Evolutionary conservation across 2,888 invertebrate species (phyloP).

Genomic region (Diaphora mendica): DNA sequence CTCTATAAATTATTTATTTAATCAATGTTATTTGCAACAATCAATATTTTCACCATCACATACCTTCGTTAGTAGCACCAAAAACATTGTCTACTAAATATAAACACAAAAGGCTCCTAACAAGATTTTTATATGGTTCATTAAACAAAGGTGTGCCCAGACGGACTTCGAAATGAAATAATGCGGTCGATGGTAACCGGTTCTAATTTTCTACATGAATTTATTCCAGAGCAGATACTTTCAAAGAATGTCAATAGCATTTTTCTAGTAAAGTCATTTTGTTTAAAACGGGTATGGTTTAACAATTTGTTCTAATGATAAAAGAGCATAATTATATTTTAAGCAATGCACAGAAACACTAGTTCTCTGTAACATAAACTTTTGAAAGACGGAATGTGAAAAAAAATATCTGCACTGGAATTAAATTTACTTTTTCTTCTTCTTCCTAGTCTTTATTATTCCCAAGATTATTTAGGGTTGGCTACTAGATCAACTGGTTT

Average conservation of each 20-base stretch:
- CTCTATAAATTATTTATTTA: background rate
- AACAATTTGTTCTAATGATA: background rate
- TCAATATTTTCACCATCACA: conserved; percentile 9
- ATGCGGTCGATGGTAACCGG: conserved; percentile 55
- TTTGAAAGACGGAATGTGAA: background rate
- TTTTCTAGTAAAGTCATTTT: background rate
- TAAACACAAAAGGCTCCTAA: conserved; percentile 56
- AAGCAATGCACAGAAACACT: too few species aligned
- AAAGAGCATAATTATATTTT: background rate
- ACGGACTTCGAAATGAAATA: conserved; percentile 57
- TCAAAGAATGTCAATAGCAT: conserved; percentile 26
- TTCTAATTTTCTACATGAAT: conserved; percentile 67
- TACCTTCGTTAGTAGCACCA: conserved; percentile 43
- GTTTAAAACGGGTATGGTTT: background rate
- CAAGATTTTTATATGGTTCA: conserved; percentile 65
- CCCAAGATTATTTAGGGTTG: too few species aligned
- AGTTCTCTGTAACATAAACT: background rate
- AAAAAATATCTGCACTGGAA: background rate
- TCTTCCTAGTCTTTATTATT: too few species aligned
- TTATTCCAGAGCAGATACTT: conserved; percentile 48
- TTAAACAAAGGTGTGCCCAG: conserved; percentile 61
- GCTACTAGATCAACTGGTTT: too few species aligned
- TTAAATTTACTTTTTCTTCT: background rate
- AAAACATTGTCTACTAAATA: conserved; percentile 48
- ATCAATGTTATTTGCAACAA: background rate